Evolutionary conservation across 1,140 invertebrate genomes (phyloP), one percentile per base, ranked within the genome.

Genomic region (Saccostrea glomerata): DNA sequence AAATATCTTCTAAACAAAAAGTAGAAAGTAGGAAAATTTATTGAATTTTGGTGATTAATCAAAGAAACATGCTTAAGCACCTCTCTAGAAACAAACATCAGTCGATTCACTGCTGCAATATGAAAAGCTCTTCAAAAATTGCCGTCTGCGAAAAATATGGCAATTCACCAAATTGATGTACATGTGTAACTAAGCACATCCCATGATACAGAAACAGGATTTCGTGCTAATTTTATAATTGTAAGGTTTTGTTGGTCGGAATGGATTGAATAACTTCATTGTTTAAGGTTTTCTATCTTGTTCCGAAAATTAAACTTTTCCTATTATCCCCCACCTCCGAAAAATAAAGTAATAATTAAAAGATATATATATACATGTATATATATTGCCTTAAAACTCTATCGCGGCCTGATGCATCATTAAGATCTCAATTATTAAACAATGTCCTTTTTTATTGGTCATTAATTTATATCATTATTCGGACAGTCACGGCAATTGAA

Each of bases 11-110:
- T 63, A 5, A 36, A 30, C 25, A 7, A 73, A 77, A 77, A 36
- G 13, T 12, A 77, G 70, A 36, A 30, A 77, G 3, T 12, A 30
- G 25, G 30, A 36, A 25, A 77, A 77, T 77, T 77, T 77, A 11
- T 77, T 36, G 70, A 77, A 77, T 77, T 23, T 77, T 77, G 25
- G 70, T 30, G 70, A 77, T 77, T 77, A 11, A 77, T 77, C 70
- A 2, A 12, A 11, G 15, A 77, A 77, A 77, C 70, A 77, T 77
- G 70, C 70, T 36, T 25, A 77, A 77, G 25, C 70, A 36, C 25
- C 30, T 36, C 70, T 77, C 25, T 1, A 4, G 25, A 77, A 77
- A 77, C 70, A 77, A 77, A 77, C 25, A 36, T 36, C 70, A 25
- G 30, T 25, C 25, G 25, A 77, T 77, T 77, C 70, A 30, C 70